Conservation (phyloP, 2,113 vertebrate species). For the Globicephala melas region DNA sequence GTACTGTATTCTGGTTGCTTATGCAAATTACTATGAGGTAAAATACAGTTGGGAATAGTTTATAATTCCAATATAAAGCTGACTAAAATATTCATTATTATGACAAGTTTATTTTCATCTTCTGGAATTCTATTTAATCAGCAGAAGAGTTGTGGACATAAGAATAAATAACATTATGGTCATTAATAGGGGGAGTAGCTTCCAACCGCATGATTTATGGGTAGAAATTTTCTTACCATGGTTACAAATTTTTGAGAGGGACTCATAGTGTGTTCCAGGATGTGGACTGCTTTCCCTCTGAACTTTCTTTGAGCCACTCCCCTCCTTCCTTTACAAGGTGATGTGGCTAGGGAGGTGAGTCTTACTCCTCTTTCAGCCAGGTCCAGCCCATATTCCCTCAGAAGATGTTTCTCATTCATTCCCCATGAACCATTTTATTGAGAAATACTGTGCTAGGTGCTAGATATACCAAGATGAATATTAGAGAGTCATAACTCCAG, state of each 20-base stretch:
- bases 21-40: conserved; percentile 32
- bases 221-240: background rate
- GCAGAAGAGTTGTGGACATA: conserved; percentile 9
- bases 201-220: background rate
- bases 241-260: background rate
- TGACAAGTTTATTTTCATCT: conserved; percentile 50
- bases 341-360: background rate
- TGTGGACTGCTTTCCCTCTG: background rate
- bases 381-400: background rate
- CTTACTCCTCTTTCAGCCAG: background rate
- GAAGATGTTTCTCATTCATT: background rate
- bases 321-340: background rate
- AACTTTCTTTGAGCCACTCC: background rate
- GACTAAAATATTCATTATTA: conserved; percentile 44
- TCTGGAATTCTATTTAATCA: conserved; percentile 48
- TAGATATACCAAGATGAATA: background rate
- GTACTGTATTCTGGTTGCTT: conserved; percentile 19
- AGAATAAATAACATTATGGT: conserved; percentile 46
- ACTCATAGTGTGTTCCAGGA: background rate
- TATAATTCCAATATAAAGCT: conserved; percentile 28
- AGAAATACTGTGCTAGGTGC: background rate
- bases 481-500: background rate
- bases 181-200: background rate
- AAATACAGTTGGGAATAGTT: conserved; percentile 29
- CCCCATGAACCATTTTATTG: background rate